phyloP scores from a whole-genome alignment of 2,797 vertebrate species.

The Myiothlypis coronata region DNA sequence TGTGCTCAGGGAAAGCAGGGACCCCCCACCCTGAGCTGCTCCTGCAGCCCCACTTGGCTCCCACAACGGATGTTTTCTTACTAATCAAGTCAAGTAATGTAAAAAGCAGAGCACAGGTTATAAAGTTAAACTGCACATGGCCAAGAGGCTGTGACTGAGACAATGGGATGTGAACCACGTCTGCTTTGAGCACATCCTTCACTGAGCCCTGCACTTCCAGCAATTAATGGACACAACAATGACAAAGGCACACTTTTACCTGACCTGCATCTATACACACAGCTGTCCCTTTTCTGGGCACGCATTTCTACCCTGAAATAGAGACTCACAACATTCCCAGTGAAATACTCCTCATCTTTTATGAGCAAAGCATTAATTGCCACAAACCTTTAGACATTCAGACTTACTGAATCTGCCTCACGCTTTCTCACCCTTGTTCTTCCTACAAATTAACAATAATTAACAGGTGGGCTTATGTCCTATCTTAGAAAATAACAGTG shows the following conservation, averaged over 20 bases:
- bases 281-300: neutral
- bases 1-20: neutral
- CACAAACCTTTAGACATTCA: neutral
- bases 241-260: neutral
- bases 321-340: neutral
- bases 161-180: conserved; percentile 31
- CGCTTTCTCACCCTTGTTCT: neutral
- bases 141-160: neutral
- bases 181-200: conserved; percentile 43
- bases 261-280: neutral
- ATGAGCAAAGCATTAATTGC: neutral
- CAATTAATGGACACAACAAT: conserved; percentile 51
- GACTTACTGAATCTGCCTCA: neutral
- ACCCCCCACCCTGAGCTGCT: neutral
- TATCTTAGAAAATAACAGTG: neutral
- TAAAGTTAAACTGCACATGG: conserved; percentile 5
- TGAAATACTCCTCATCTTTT: neutral
- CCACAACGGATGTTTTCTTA: conserved; percentile 2
- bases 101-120: conserved; percentile 56
- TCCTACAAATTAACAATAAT: neutral
- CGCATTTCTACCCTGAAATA: neutral
- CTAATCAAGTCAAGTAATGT: neutral
- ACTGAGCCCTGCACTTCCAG: conserved; percentile 20
- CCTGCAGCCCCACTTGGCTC: conserved; percentile 1
- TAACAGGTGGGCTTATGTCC: neutral